phyloP scores from a whole-genome alignment of 2,113 vertebrate species.

The Galemys pyrenaicus region DNA sequence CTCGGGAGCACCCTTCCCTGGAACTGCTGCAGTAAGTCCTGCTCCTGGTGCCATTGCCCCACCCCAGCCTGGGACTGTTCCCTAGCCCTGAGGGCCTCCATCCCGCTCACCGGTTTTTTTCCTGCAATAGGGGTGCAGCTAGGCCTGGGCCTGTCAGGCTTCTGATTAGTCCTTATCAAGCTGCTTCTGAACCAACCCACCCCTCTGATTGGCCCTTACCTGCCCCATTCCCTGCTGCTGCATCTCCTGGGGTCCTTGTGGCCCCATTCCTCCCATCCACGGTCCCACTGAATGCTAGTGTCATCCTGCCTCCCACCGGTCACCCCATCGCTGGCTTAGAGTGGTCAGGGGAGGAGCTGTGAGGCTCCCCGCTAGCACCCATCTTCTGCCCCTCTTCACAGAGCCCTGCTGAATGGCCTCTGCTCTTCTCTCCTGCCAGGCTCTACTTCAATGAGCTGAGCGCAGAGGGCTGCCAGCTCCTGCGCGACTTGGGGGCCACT shows the following conservation, averaged over 20 bases:
- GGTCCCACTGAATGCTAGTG: background rate
- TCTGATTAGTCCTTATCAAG: background rate
- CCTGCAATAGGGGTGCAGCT: background rate
- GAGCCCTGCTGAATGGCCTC: background rate
- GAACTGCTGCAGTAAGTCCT: slow-evolving; percentile 91
- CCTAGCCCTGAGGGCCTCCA: background rate
- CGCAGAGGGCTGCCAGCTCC: slow-evolving; percentile 89
- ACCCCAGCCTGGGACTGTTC: too few species aligned
- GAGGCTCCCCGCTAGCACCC: background rate
- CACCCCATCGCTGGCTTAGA: background rate
- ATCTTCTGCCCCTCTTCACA: background rate
- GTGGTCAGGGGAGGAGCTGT: background rate
- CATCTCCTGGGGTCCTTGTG: background rate
- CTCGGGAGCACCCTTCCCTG: slow-evolving; percentile 88
- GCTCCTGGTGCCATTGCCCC: accelerated
- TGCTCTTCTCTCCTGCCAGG: slow-evolving; percentile 78
- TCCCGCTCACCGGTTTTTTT: accelerated
- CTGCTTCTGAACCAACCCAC: background rate
- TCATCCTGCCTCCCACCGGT: background rate
- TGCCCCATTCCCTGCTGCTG: background rate
- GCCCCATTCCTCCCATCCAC: background rate
- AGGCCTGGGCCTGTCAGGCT: background rate
- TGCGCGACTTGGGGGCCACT: slow-evolving; percentile 74
- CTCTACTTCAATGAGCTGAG: slow-evolving; percentile 96
- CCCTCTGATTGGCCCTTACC: background rate